phyloP scores from a whole-genome alignment of 2,888 invertebrate species.

The Chrysolina haemoptera region DNA sequence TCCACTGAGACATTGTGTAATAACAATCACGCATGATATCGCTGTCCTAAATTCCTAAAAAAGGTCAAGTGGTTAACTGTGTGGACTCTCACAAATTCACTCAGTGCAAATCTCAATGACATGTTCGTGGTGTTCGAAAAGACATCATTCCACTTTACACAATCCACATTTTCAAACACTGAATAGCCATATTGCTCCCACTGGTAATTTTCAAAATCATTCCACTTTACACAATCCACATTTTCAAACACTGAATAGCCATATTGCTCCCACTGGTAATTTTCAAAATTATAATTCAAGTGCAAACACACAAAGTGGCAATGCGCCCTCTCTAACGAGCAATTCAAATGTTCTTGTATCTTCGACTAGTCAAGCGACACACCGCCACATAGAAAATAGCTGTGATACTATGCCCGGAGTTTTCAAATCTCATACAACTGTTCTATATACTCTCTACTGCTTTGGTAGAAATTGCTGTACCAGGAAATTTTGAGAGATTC shows the following conservation, averaged over 20 bases:
- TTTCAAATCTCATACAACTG: not conserved
- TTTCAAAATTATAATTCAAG: not conserved
- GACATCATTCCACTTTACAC: not conserved
- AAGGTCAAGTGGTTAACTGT: not conserved
- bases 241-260: not conserved
- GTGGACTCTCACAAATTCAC: not conserved
- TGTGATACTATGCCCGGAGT: not conserved
- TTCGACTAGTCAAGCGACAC: too few relatives aligned
- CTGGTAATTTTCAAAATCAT: not conserved
- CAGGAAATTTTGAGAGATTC: not conserved
- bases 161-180: not conserved
- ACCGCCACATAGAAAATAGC: not conserved
- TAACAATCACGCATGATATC: not conserved
- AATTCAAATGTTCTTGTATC: not conserved
- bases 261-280: not conserved
- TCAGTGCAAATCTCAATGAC: slow-evolving; percentile 3
- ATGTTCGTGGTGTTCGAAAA: not conserved
- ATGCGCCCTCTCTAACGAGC: not conserved
- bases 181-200: not conserved
- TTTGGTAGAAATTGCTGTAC: not conserved
- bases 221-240: not conserved
- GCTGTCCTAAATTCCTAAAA: not conserved
- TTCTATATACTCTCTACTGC: not conserved
- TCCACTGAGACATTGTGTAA: not conserved
- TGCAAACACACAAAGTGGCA: not conserved